A percentile compares a stretch with the other conserved stretches of the same genome.
Conservation (phyloP, 2,888 invertebrate genomes). For the Mimachlamys varia region DNA sequence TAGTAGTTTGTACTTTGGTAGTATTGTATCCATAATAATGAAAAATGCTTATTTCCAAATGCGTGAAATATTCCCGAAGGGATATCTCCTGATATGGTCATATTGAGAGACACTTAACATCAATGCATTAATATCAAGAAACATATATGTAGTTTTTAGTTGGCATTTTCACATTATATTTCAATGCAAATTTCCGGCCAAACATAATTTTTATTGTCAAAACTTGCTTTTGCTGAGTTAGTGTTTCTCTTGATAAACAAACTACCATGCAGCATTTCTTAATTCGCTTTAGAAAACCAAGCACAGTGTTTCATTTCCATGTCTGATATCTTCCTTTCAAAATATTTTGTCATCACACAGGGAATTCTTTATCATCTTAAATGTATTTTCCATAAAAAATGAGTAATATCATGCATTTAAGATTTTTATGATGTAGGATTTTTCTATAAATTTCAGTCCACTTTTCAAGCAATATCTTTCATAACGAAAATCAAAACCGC, state of each 20-base stretch:
- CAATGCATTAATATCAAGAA: too few relatives aligned
- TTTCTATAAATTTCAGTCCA: background rate
- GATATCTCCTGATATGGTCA: too few relatives aligned
- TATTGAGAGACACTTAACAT: too few relatives aligned
- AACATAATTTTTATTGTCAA: too few relatives aligned
- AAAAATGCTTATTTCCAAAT: background rate
- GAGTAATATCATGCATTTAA: background rate
- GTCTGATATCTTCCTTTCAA: too few relatives aligned
- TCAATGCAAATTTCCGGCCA: too few relatives aligned
- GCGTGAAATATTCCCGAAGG: background rate
- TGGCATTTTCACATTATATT: too few relatives aligned
- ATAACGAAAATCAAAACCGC: too few relatives aligned
- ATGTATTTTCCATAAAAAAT: too few relatives aligned
- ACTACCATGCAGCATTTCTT: background rate
- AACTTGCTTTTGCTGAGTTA: background rate
- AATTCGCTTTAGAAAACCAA: background rate
- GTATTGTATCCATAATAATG: too few relatives aligned
- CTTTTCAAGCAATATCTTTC: too few relatives aligned
- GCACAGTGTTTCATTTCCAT: too few relatives aligned
- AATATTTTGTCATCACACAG: background rate
- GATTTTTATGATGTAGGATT: background rate
- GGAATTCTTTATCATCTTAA: background rate
- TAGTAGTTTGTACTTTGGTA: background rate
- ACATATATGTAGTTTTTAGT: background rate
- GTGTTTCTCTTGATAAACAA: background rate